Evolutionary conservation across 1,140 invertebrate genomes (phyloP).

Genomic region (Colletes latitarsis): DNA sequence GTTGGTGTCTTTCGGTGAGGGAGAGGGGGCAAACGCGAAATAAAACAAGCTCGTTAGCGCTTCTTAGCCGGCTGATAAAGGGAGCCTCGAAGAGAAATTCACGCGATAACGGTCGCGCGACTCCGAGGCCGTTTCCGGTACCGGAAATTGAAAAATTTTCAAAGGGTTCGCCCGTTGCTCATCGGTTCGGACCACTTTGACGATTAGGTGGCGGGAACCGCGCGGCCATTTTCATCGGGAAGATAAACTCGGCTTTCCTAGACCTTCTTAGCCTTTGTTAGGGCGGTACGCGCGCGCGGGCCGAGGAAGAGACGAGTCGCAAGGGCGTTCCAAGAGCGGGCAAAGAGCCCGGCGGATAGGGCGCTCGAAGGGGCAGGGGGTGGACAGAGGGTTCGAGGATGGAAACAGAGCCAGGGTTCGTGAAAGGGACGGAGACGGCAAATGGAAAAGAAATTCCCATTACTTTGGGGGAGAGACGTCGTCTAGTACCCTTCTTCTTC

Average conservation of each 20-base stretch:
- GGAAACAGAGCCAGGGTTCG: slow-evolving; percentile 23
- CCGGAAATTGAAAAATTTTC: too few relatives aligned
- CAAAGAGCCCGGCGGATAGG: slow-evolving; percentile 40
- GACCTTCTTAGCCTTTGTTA: slow-evolving; percentile 51
- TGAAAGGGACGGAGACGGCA: slow-evolving; percentile 60
- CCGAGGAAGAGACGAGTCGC: slow-evolving; percentile 41
- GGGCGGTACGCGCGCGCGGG: slow-evolving; percentile 10
- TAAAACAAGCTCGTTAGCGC: slow-evolving; percentile 6
- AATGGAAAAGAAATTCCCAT: slow-evolving; percentile 75
- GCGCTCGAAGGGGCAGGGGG: slow-evolving; percentile 7
- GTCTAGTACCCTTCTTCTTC: slow-evolving; percentile 68
- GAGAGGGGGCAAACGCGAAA: neutral
- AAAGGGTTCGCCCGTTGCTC: neutral
- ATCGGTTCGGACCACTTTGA: slow-evolving; percentile 36
- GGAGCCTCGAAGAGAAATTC: neutral
- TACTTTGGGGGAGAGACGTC: slow-evolving; percentile 67
- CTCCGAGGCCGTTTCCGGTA: neutral
- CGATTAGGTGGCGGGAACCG: slow-evolving; percentile 36
- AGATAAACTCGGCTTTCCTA: slow-evolving; percentile 39
- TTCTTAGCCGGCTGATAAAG: neutral
- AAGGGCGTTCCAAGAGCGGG: slow-evolving; percentile 36
- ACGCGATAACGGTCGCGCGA: too few relatives aligned
- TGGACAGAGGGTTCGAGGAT: slow-evolving; percentile 12
- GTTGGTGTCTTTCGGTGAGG: neutral
- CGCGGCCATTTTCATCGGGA: slow-evolving; percentile 44